These are phyloP conservation scores for Emydura subglobosa DNA, from an alignment of 2,113 vertebrate genomes.

Conservation along the genomic window DNA sequence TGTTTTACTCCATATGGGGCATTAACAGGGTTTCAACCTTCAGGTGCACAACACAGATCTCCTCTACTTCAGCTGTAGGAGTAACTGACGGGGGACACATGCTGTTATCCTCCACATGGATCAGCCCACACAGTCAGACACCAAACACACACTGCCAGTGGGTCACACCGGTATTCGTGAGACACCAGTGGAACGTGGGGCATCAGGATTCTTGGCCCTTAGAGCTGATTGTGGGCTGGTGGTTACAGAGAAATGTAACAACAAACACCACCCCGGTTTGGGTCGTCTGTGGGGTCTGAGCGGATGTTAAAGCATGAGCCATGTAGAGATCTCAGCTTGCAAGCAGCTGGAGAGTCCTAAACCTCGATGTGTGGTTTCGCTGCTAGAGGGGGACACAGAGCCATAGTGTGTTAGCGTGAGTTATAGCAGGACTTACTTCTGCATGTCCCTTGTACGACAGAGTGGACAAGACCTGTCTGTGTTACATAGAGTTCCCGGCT, in stretches of 20 bases:
- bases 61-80: not conserved
- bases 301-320: not conserved
- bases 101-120: not conserved
- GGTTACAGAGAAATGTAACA: not conserved
- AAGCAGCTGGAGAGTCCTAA: not conserved
- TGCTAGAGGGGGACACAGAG: not conserved
- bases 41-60: not conserved
- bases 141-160: not conserved
- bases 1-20: not conserved
- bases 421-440: not conserved
- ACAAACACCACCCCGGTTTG: not conserved
- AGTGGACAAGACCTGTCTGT: not conserved
- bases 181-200: not conserved
- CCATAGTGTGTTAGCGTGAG: not conserved
- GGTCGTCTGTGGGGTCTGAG: not conserved
- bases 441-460: not conserved
- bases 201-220: not conserved
- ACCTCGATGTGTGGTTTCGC: not conserved
- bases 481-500: not conserved
- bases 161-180: not conserved
- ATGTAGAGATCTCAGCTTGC: rapidly evolving
- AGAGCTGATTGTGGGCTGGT: not conserved
- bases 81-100: not conserved
- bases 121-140: not conserved
- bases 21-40: not conserved